Base-by-base conservation (phyloP, 1,140 invertebrate species). In the Rhagoletis zephyria region DNA sequence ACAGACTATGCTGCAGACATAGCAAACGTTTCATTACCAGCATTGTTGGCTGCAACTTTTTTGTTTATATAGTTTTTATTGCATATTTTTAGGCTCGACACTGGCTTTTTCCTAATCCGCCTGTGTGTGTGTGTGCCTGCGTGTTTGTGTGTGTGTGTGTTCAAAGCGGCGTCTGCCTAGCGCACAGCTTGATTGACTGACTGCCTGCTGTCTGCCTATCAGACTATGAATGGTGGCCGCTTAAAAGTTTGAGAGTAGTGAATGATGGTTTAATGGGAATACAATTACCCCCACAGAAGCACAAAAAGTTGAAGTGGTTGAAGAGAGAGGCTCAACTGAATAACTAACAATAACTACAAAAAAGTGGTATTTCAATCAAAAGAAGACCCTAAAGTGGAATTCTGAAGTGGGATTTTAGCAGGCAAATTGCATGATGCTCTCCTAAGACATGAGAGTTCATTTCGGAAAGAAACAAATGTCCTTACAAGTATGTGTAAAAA, bases 21-120 rank as follows among this genome's bases (percentile, higher is more conserved):
- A 48, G 56, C 45, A 81, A 56, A 81, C 45, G 74, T 81, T 81
- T 81, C 74, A 81, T 81, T 81, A n/a, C 74, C 74, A 81, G 74
- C 48, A 56, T 56, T 51, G 74, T 81, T 51, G 74, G 74, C 48
- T n/a, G 48, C 3, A 59, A 74, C 19, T 81, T 81, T 70, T 56
- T 81, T 81, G 48, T 81, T 12, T 59, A 81, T 42, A 81, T 81
- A 81, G 74, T 56, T 81, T 56, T 81, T 81, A 56, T 81, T 81
- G 74, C 74, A 81, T 81, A 81, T 81, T 42, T 81, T 81, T 81
- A 81, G 74, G 74, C 74, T 81, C 74, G 12, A 81, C 45, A 51
- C 42, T 45, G 1, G 5, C 16, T 74, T 74, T 45, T 45, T 14
- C 16, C 9, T 14, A 63, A 63, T 63, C 30, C 30, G 30, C 30